Evolutionary conservation across 2,797 vertebrate genomes (phyloP).

Genomic region (Gymnopithys bicolor): DNA sequence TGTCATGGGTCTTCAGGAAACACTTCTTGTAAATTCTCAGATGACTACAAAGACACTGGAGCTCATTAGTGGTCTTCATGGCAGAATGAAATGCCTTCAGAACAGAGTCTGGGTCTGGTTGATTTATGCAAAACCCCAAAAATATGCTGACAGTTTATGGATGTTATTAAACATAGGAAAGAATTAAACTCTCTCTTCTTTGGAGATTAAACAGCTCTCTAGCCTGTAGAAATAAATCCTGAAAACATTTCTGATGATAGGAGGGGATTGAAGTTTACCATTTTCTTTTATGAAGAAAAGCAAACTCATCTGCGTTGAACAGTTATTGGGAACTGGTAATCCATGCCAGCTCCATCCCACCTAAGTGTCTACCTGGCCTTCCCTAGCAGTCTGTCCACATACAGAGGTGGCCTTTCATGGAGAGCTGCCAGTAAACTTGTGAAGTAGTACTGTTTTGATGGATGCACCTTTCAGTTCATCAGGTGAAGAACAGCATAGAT

Average conservation of each 20-base stretch:
- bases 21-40: background rate
- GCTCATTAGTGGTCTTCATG: background rate
- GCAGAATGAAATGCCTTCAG: slow-evolving; percentile 1
- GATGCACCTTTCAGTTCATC: background rate
- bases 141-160: background rate
- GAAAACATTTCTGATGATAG: slow-evolving; percentile 37
- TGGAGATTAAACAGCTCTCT: slow-evolving; percentile 46
- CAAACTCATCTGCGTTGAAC: background rate
- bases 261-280: background rate
- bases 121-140: background rate
- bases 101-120: background rate
- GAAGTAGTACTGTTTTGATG: background rate
- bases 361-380: background rate
- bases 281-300: background rate
- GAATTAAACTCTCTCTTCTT: slow-evolving; percentile 58
- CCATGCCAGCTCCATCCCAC: background rate
- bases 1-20: background rate
- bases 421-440: background rate
- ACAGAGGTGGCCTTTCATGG: background rate
- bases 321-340: background rate
- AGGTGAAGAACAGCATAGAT: background rate
- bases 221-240: slow-evolving; percentile 38
- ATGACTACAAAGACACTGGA: background rate
- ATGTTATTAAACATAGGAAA: slow-evolving; percentile 41
- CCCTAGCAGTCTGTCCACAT: background rate